Percentiles rank a stretch among this genome's conserved stretches.
Conservation (phyloP, 2,888 invertebrate species). For the Netelia melanura region DNA sequence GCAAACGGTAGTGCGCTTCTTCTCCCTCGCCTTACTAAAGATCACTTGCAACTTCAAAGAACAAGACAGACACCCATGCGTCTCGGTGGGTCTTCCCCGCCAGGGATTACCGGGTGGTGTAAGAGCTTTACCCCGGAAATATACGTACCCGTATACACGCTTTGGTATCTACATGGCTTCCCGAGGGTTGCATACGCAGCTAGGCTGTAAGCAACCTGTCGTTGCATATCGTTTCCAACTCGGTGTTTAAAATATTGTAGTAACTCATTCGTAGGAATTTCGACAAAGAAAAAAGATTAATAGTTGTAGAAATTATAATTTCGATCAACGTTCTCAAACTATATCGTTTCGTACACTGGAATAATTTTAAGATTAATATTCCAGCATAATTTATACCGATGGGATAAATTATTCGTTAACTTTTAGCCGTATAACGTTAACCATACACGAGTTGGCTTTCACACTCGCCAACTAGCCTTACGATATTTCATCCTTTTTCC, state of each 20-base stretch:
- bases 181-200: slow-evolving; percentile 14
- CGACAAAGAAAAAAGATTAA: too few relatives aligned
- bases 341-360: too few relatives aligned
- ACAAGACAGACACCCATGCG: slow-evolving; percentile 72
- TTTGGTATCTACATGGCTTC: slow-evolving; percentile 66
- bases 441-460: background rate
- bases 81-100: slow-evolving; percentile 78
- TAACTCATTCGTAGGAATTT: background rate
- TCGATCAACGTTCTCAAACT: too few relatives aligned
- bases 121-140: slow-evolving; percentile 74
- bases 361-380: too few relatives aligned
- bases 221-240: background rate
- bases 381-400: background rate
- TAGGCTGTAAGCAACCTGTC: background rate
- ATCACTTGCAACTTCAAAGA: slow-evolving; percentile 72
- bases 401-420: background rate
- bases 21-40: slow-evolving; percentile 6
- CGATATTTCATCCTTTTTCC: background rate
- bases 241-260: background rate
- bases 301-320: too few relatives aligned
- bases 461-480: background rate
- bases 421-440: background rate
- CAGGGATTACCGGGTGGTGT: slow-evolving; percentile 79
- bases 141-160: slow-evolving; percentile 72
- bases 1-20: slow-evolving; percentile 8